These are phyloP conservation scores for Thyatira batis DNA, from an alignment of 2,888 invertebrate species.

Conservation along the genomic window DNA sequence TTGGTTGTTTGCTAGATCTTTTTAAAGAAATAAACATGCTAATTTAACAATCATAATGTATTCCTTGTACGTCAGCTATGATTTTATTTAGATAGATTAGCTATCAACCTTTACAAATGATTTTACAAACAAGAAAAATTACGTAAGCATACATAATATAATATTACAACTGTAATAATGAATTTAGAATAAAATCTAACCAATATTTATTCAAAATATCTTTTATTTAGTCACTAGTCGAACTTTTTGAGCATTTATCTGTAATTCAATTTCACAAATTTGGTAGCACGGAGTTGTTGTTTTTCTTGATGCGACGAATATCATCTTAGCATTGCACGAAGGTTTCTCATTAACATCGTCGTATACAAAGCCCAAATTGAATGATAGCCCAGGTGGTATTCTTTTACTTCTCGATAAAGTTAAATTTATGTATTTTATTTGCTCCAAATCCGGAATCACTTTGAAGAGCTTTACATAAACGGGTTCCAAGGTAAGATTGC, in stretches of 20 bases:
- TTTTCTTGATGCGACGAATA: conserved; percentile 70
- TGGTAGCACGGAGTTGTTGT: conserved; percentile 72
- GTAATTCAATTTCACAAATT: conserved; percentile 67
- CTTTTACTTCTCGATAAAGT: conserved; percentile 60
- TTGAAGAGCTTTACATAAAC: conserved; percentile 69
- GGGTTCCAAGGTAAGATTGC: conserved; percentile 64
- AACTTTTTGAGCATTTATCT: conserved; percentile 52
- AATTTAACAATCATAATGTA: no score
- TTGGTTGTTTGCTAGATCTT: no score
- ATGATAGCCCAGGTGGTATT: conserved; percentile 69
- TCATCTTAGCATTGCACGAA: conserved; percentile 56
- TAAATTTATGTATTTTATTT: conserved; percentile 66
- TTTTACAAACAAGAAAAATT: no score
- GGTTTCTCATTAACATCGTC: conserved; percentile 65
- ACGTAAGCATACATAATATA: no score
- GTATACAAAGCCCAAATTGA: conserved; percentile 62
- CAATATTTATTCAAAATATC: no score
- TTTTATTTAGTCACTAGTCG: conserved; percentile 24
- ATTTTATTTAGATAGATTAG: no score
- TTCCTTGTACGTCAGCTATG: no score
- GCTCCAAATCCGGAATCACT: conserved; percentile 63
- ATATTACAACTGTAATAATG: no score
- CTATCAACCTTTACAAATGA: no score
- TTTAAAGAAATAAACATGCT: no score
- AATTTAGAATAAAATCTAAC: no score